Base-by-base conservation (phyloP, 1,140 invertebrate species). In the Leptopilina clavipes region DNA sequence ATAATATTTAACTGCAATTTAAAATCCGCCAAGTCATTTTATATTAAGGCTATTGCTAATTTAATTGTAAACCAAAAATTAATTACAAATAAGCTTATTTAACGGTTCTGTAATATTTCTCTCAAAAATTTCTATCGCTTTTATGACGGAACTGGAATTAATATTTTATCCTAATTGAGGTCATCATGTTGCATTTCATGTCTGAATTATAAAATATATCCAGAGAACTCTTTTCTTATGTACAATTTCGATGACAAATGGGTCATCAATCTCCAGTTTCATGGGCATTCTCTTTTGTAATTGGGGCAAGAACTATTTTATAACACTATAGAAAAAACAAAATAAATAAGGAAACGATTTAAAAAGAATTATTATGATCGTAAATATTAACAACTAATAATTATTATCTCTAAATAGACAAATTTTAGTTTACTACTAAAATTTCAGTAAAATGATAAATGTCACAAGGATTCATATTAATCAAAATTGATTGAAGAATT, bases 121-220 rank as follows among this genome's bases (percentile, higher is more conserved):
- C 5, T 17, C 14, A n/a, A 52, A 52, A 52, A 52, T 52, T 52
- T 52, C n/a, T n/a, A 48, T 12, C 45, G 12, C 48, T 52, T 52
- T n/a, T 52, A 17, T 52, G 48, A 52, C 48, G 48, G 48, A 52
- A 52, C 22, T 25, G 9, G 56, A 22, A 65, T 65, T 65, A 14
- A 25, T 25, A 65, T 65, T 65, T 31, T 65, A 65, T 65, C 22
- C 0, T 10, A n/a, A 54, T 54, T 10, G 56, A n/a, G 56, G 22
- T 65, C 19, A 65, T 25, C 56, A 22, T 14, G 11, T 65, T 65
- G 19, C 56, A 65, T 25, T 65, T 12, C 22, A 65, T 25, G 22
- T 19, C 54, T 59, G 19, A n/a, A 65, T 65, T 25, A 65, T 65
- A 65, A 65, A 65, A 65, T 65, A 31, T 31, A 25, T 25, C 7